Conservation (phyloP, 2,888 invertebrate genomes). For the Eumacrocentrus americanus region DNA sequence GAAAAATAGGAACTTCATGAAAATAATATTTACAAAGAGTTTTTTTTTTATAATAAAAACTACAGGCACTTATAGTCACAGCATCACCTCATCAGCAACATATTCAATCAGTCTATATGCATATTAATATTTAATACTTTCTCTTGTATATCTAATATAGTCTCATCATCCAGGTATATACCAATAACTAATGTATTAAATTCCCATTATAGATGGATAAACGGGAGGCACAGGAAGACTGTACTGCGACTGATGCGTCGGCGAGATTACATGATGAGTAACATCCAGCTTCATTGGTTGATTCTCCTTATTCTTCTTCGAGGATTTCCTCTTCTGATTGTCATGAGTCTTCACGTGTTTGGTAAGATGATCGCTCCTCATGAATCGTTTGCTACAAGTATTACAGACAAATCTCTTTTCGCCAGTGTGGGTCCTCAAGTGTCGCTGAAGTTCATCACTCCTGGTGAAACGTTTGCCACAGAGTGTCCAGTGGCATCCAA, state of each 20-base stretch:
- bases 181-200: not conserved
- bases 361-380: constrained; percentile 91
- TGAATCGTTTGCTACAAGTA: constrained; percentile 88
- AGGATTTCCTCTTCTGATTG: constrained; percentile 66
- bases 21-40: too few species aligned
- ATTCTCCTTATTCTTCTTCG: constrained; percentile 61
- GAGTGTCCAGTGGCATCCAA: constrained; percentile 85
- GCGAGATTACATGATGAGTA: not conserved
- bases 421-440: constrained; percentile 86
- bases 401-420: constrained; percentile 88
- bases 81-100: too few species aligned
- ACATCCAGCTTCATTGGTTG: constrained; percentile 30
- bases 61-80: too few species aligned
- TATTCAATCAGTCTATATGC: not conserved
- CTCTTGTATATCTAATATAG: too few species aligned
- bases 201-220: too few species aligned
- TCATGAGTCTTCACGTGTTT: constrained; percentile 92
- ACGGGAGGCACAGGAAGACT: constrained; percentile 31
- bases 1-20: too few species aligned
- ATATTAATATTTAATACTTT: too few species aligned
- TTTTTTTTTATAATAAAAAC: too few species aligned
- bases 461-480: constrained; percentile 92
- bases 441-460: constrained; percentile 84
- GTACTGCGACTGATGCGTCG: constrained; percentile 30
- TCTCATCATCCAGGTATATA: too few species aligned